Evolutionary conservation across 2,888 invertebrate species (phyloP).

Genomic region (Caenorhabditis doughertyi): DNA sequence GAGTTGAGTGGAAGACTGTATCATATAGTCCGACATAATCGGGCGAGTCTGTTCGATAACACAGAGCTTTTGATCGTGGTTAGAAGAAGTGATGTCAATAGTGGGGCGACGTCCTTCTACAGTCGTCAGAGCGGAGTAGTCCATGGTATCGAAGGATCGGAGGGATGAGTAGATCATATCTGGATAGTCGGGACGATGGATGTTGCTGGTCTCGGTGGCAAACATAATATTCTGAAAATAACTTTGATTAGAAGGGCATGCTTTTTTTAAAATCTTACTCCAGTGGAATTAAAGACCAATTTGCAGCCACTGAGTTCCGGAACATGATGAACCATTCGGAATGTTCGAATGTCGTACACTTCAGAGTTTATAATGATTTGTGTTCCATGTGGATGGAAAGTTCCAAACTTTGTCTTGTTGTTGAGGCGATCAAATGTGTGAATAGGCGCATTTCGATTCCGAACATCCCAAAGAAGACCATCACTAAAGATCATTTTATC

Average conservation of each 20-base stretch:
- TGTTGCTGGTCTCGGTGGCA: constrained; percentile 38
- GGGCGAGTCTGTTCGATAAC: constrained; percentile 87
- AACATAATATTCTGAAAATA: constrained; percentile 63
- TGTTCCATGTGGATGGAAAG: constrained; percentile 79
- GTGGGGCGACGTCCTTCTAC: constrained; percentile 94
- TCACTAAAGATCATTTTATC: constrained; percentile 66
- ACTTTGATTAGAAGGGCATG: constrained; percentile 9
- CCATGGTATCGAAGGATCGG: constrained; percentile 94
- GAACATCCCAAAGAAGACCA: constrained; percentile 67
- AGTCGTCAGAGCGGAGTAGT: constrained; percentile 90
- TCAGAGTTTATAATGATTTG: constrained; percentile 95
- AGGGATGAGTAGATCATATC: constrained; percentile 84
- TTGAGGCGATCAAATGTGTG: constrained; percentile 99
- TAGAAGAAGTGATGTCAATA: constrained; percentile 90
- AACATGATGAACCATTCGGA: constrained; percentile 94
- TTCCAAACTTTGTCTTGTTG: constrained; percentile 72
- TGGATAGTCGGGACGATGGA: constrained; percentile 14
- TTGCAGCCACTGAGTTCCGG: constrained; percentile 93
- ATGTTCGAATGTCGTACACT: constrained; percentile 96
- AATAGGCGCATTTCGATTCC: constrained; percentile 85
- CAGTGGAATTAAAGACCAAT: constrained; percentile 92
- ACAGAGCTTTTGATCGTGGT: constrained; percentile 91
- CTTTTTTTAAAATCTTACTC: constrained; percentile 85
- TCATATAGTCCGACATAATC: constrained; percentile 22
- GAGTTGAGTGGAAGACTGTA: constrained; percentile 41